A percentile compares a stretch with the other conserved stretches of the same genome.
These are phyloP conservation scores for Semnornis frantzii DNA, from an alignment of 2,113 vertebrate genomes.

Conservation along the genomic window DNA sequence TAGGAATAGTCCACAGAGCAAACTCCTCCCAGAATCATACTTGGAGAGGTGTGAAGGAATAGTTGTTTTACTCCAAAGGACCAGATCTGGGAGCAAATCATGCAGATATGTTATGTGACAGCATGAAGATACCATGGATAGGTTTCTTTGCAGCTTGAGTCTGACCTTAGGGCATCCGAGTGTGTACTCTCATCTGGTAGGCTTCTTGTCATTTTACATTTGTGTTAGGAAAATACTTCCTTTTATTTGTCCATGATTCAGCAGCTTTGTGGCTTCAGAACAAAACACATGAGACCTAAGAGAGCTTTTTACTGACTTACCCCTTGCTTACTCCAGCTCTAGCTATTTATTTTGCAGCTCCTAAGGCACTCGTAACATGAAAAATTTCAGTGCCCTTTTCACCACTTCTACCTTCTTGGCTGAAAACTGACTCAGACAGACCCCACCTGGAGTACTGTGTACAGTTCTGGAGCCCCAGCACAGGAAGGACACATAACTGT, in stretches of 20 bases:
- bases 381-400: background rate
- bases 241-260: background rate
- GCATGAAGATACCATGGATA: background rate
- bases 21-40: background rate
- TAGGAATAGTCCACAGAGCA: background rate
- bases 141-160: background rate
- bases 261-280: background rate
- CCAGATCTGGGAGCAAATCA: background rate
- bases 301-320: background rate
- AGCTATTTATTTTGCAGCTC: background rate
- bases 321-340: background rate
- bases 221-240: background rate
- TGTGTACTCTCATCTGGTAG: background rate
- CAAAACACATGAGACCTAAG: background rate
- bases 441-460: too few relatives aligned
- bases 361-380: background rate
- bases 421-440: constrained; percentile 15
- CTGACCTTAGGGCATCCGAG: background rate
- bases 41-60: background rate
- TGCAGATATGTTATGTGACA: background rate
- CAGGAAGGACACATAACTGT: too few relatives aligned
- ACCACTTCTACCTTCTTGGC: background rate
- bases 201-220: background rate
- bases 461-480: too few relatives aligned
- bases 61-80: background rate